A percentile compares a stretch with the other conserved stretches of the same genome.
These are phyloP conservation scores for Tortrix viridana DNA, from an alignment of 2,888 invertebrate species.

Conservation along the genomic window DNA sequence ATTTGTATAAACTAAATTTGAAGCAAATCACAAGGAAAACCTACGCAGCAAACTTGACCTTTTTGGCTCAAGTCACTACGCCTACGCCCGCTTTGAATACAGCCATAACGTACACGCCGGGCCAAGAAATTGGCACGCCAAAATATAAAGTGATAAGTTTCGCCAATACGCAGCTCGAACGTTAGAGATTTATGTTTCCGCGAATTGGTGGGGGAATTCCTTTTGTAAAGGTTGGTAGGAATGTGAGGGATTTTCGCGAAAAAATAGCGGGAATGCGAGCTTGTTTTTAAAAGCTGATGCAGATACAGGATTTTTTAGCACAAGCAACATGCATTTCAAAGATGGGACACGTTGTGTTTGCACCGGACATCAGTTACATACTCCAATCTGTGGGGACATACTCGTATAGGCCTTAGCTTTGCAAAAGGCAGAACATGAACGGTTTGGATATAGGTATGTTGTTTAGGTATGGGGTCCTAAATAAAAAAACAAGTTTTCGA, in stretches of 20 bases:
- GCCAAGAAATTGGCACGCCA: constrained; percentile 25
- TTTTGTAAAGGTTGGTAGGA: constrained; percentile 37
- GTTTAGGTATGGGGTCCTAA: too few species aligned
- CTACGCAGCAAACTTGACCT: constrained; percentile 26
- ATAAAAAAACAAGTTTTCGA: too few species aligned
- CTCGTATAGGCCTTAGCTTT: too few species aligned
- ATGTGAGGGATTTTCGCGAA: neutral
- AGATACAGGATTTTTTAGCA: too few species aligned
- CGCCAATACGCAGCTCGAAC: constrained; percentile 32
- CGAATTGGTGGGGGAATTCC: constrained; percentile 47
- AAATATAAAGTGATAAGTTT: constrained; percentile 37
- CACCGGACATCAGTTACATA: too few species aligned
- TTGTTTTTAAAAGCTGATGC: too few species aligned
- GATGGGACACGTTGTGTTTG: too few species aligned
- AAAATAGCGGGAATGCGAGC: neutral
- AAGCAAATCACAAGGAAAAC: neutral
- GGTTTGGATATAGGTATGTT: too few species aligned
- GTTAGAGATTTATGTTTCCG: constrained; percentile 46
- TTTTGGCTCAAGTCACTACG: constrained; percentile 21
- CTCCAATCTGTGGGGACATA: too few species aligned
- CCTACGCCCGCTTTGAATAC: neutral
- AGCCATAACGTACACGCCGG: neutral
- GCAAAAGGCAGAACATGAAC: too few species aligned
- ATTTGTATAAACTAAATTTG: too few species aligned
- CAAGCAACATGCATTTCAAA: too few species aligned